Percentiles rank a stretch among this genome's conserved stretches.
These are phyloP conservation scores for Deilephila porcellus DNA, from an alignment of 2,888 invertebrate genomes.

Conservation along the genomic window DNA sequence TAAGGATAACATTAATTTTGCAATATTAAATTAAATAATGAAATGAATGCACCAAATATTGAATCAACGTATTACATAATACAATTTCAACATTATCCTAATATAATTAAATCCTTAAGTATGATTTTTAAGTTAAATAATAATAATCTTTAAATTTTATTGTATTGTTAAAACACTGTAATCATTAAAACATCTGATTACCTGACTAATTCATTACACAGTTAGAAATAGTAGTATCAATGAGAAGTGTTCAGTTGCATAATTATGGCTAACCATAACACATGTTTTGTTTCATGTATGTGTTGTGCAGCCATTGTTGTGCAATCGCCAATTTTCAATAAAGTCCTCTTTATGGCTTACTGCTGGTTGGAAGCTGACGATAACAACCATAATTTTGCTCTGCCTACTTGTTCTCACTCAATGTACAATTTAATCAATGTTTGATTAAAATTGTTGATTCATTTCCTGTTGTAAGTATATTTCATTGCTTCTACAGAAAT, in stretches of 20 bases:
- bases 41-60: too few species aligned
- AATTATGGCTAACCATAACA: conserved; percentile 51
- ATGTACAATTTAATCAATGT: conserved; percentile 67
- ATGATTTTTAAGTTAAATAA: background rate
- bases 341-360: conserved; percentile 74
- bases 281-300: conserved; percentile 70
- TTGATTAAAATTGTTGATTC: conserved; percentile 68
- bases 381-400: conserved; percentile 58
- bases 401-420: conserved; percentile 48
- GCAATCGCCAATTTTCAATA: conserved; percentile 82
- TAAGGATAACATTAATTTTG: background rate
- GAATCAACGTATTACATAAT: too few species aligned
- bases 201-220: background rate
- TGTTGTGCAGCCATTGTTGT: conserved; percentile 76
- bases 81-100: too few species aligned
- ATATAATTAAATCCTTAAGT: too few species aligned
- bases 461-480: conserved; percentile 53
- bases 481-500: conserved; percentile 1
- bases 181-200: too few species aligned
- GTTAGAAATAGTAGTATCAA: conserved; percentile 1
- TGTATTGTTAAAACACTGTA: background rate
- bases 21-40: background rate
- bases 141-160: background rate
- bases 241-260: conserved; percentile 43
- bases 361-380: conserved; percentile 58